phyloP scores from a whole-genome alignment of 2,797 vertebrate genomes.

The Sebastes reedi region DNA sequence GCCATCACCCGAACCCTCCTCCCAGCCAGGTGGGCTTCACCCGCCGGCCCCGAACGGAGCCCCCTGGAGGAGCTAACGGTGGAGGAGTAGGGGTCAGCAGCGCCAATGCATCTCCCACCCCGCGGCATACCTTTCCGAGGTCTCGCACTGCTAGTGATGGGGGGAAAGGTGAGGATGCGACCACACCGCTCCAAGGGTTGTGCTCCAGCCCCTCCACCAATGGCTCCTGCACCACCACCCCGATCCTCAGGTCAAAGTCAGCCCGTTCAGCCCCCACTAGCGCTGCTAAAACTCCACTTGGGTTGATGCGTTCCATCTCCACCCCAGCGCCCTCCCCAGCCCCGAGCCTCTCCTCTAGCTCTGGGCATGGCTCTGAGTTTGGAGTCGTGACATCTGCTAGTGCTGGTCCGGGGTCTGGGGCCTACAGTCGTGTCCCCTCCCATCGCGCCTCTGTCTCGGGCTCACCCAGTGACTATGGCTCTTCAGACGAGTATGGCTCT shows the following conservation, averaged over 20 bases:
- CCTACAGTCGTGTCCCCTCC: constrained; percentile 72
- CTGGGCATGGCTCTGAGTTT: constrained; percentile 82
- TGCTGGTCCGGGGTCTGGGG: constrained; percentile 55
- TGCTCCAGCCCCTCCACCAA: constrained; percentile 80
- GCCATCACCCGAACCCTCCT: constrained; percentile 82
- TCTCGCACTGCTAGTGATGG: constrained; percentile 82
- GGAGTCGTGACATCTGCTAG: constrained; percentile 49
- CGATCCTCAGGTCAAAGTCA: constrained; percentile 82
- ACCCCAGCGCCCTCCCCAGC: constrained; percentile 78
- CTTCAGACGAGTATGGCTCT: constrained; percentile 87
- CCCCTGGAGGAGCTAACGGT: constrained; percentile 64
- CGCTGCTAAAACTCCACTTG: constrained; percentile 74
- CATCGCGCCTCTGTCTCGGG: constrained; percentile 78
- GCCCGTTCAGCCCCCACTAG: constrained; percentile 72
- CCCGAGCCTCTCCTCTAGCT: constrained; percentile 76
- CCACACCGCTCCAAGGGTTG: constrained; percentile 39
- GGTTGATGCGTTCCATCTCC: constrained; percentile 81
- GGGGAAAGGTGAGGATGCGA: constrained; percentile 75
- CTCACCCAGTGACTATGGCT: constrained; percentile 86
- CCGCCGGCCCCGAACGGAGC: constrained; percentile 83
- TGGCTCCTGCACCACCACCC: constrained; percentile 79
- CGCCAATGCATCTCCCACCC: constrained; percentile 81
- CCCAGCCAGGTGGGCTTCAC: constrained; percentile 85
- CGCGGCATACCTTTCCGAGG: constrained; percentile 77
- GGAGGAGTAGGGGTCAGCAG: constrained; percentile 58